Evolutionary conservation across 2,888 invertebrate species (phyloP).

Genomic region (Xylota segnis): DNA sequence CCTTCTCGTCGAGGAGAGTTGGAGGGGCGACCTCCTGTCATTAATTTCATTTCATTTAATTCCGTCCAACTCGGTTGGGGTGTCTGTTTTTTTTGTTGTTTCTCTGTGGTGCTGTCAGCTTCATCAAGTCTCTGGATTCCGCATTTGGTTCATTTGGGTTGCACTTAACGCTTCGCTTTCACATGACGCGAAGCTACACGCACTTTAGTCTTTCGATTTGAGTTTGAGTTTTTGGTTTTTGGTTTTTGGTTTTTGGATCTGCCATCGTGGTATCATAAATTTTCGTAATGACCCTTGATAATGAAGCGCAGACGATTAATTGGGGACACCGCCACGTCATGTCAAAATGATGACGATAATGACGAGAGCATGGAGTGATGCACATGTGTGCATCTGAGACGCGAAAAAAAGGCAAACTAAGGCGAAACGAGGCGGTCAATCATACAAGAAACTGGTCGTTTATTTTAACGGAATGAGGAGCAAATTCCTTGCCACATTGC

Average conservation of each 20-base stretch:
- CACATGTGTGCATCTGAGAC: slow-evolving; percentile 17
- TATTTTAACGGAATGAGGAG: slow-evolving; percentile 41
- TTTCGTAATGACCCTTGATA: slow-evolving; percentile 74
- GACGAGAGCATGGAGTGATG: slow-evolving; percentile 40
- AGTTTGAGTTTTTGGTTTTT: slow-evolving; percentile 12
- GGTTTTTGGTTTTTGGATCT: slow-evolving; percentile 8
- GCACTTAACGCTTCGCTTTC: slow-evolving; percentile 68
- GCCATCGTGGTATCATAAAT: slow-evolving; percentile 64
- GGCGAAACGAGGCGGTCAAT: slow-evolving; percentile 25
- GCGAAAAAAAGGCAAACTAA: neutral
- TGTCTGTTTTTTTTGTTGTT: slow-evolving; percentile 17
- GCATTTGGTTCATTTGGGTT: slow-evolving; percentile 66
- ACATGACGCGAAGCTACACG: slow-evolving; percentile 63
- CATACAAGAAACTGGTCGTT: slow-evolving; percentile 13
- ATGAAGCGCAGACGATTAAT: slow-evolving; percentile 75
- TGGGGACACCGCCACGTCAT: slow-evolving; percentile 62
- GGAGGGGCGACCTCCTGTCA: slow-evolving; percentile 41
- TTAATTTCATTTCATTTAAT: slow-evolving; percentile 74
- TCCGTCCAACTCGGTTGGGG: slow-evolving; percentile 45
- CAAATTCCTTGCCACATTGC: slow-evolving; percentile 54
- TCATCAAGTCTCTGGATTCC: slow-evolving; percentile 65
- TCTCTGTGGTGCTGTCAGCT: slow-evolving; percentile 37
- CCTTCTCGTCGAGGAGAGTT: neutral
- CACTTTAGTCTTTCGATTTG: slow-evolving; percentile 56
- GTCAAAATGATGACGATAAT: slow-evolving; percentile 25